Evolutionary conservation across 2,797 vertebrate genomes (phyloP).

Genomic region (Urosaurus nigricauda): DNA sequence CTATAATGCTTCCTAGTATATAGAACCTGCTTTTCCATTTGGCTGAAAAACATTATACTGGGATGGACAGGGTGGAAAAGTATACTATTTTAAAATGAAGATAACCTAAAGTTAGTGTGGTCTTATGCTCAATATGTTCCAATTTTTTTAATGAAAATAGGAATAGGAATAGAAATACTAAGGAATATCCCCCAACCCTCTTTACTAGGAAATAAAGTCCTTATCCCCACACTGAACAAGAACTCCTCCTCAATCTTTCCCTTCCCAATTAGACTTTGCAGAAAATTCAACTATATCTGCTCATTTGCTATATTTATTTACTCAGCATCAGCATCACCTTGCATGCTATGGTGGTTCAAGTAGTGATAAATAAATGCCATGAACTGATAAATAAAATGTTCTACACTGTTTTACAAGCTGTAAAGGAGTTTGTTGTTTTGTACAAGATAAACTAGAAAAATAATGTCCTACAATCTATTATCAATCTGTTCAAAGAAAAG

Average conservation of each 20-base stretch:
- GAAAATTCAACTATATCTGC: neutral
- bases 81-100: neutral
- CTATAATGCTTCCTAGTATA: neutral
- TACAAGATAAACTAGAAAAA: too few relatives aligned
- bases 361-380: too few relatives aligned
- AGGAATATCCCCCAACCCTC: too few relatives aligned
- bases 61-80: neutral
- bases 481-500: too few relatives aligned
- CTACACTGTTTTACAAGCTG: neutral
- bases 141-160: too few relatives aligned
- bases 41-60: neutral
- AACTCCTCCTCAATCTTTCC: neutral
- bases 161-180: too few relatives aligned
- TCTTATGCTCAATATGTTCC: neutral
- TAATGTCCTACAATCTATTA: too few relatives aligned
- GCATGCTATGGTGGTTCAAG: too few relatives aligned
- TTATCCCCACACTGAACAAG: neutral
- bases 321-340: neutral
- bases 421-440: too few relatives aligned
- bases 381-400: too few relatives aligned
- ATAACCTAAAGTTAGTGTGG: neutral
- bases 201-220: too few relatives aligned
- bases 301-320: conserved; percentile 4
- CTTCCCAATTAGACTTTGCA: neutral
- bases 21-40: neutral